Percentiles rank a stretch among this genome's conserved stretches.
These are phyloP conservation scores for Crossocerus cetratus DNA, from an alignment of 2,888 invertebrate species.

Conservation along the genomic window DNA sequence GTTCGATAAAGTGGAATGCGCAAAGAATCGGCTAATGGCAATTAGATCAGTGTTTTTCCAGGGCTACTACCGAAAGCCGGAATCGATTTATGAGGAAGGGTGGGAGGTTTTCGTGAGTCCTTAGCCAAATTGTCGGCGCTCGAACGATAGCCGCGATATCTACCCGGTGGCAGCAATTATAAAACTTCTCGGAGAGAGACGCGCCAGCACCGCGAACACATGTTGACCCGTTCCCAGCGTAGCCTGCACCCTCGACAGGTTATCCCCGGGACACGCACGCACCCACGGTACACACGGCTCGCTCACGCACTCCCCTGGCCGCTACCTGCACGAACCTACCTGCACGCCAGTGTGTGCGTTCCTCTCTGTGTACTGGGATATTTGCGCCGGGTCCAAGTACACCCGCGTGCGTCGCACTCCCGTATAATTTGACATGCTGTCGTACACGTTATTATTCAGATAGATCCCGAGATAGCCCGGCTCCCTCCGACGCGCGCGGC, in stretches of 20 bases:
- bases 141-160: conserved; percentile 52
- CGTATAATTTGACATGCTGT: conserved; percentile 77
- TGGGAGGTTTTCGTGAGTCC: too few relatives aligned
- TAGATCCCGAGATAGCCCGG: conserved; percentile 73
- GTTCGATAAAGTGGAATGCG: too few relatives aligned
- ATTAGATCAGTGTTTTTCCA: too few relatives aligned
- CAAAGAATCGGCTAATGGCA: too few relatives aligned
- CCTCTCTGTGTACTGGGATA: conserved; percentile 44
- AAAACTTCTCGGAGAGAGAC: conserved; percentile 62
- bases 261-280: conserved; percentile 40
- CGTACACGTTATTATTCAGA: conserved; percentile 77
- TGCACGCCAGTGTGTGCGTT: conserved; percentile 40
- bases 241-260: conserved; percentile 29
- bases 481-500: conserved; percentile 55
- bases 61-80: too few relatives aligned
- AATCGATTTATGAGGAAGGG: too few relatives aligned
- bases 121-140: conserved; percentile 27
- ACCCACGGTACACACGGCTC: conserved; percentile 46
- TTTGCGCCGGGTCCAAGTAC: conserved; percentile 37
- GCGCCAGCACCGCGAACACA: conserved; percentile 63
- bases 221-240: conserved; percentile 55
- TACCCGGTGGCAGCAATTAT: conserved; percentile 63
- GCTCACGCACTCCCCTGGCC: conserved; percentile 30
- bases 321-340: conserved; percentile 16
- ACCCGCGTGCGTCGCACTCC: conserved; percentile 68